Conservation (phyloP, 2,113 vertebrate genomes). For the Gymnorhina tibicen region DNA sequence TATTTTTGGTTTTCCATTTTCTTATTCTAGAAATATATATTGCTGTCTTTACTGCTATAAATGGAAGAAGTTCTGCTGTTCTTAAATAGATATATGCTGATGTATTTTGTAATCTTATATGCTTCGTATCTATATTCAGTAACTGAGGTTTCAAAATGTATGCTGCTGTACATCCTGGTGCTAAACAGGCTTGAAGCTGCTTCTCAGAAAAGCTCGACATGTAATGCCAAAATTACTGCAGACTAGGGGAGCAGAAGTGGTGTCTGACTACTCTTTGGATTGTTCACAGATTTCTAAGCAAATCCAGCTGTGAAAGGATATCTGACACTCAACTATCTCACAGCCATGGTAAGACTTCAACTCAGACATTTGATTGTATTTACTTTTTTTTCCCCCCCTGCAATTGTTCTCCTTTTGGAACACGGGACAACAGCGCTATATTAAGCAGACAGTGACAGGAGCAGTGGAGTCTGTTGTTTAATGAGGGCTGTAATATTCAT, state of each 20-base stretch:
- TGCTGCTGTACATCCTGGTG: not conserved
- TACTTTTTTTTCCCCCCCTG: not conserved
- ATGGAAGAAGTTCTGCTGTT: conserved; percentile 5
- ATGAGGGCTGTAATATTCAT: not conserved
- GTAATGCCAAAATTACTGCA: not conserved
- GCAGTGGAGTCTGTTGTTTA: not conserved
- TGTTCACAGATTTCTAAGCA: not conserved
- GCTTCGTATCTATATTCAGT: conserved; percentile 1
- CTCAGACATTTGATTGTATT: not conserved
- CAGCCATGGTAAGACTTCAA: not conserved
- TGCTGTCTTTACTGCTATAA: not conserved
- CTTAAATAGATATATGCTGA: not conserved
- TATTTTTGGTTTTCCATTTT: conserved; percentile 1
- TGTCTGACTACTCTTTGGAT: not conserved
- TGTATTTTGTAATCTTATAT: not conserved
- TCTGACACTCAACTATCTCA: not conserved
- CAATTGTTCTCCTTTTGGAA: not conserved
- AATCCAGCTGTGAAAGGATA: conserved; percentile 1
- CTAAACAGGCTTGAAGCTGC: not conserved
- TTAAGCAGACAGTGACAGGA: not conserved
- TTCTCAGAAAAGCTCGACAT: not conserved
- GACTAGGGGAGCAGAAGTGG: not conserved
- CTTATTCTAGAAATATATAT: not conserved
- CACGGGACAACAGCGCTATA: not conserved
- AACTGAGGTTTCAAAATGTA: not conserved